These are phyloP conservation scores for Danio tinwini DNA, from an alignment of 2,797 vertebrate genomes.

Conservation along the genomic window DNA sequence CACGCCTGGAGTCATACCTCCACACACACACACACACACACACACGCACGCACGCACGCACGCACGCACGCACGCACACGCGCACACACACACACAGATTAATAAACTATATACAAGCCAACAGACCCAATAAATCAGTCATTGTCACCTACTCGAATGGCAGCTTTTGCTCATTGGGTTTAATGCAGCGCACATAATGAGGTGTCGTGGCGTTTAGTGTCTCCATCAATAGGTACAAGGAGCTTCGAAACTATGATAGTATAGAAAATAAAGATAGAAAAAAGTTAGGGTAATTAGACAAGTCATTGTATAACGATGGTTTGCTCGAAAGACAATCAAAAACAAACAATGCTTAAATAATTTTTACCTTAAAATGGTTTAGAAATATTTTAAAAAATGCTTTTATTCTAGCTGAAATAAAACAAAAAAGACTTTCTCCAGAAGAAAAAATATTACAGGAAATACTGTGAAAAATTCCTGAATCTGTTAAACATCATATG, in stretches of 20 bases:
- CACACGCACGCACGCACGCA: slow-evolving; percentile 46
- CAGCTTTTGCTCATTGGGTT: slow-evolving; percentile 93
- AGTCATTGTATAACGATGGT: too few relatives aligned
- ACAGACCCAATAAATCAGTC: not conserved
- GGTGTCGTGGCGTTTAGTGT: slow-evolving; percentile 95
- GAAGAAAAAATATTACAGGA: too few relatives aligned
- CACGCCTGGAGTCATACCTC: slow-evolving; percentile 91
- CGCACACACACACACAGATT: not conserved
- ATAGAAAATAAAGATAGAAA: too few relatives aligned
- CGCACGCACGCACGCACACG: slow-evolving; percentile 26
- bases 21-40: slow-evolving; percentile 54
- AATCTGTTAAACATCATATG: too few relatives aligned
- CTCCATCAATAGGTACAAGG: slow-evolving; percentile 92
- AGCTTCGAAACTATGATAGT: slow-evolving; percentile 86
- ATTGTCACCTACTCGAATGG: slow-evolving; percentile 90
- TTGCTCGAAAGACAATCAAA: too few relatives aligned
- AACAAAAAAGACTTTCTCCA: too few relatives aligned
- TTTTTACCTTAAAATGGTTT: too few relatives aligned
- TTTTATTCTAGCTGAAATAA: too few relatives aligned
- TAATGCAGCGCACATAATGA: slow-evolving; percentile 97
- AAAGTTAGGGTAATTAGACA: too few relatives aligned
- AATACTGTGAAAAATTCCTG: too few relatives aligned
- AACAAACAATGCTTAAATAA: too few relatives aligned
- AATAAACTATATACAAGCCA: not conserved
- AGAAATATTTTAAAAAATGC: too few relatives aligned